These are phyloP conservation scores for Triops longicaudatus DNA, from an alignment of 1,140 invertebrate genomes.

Conservation along the genomic window DNA sequence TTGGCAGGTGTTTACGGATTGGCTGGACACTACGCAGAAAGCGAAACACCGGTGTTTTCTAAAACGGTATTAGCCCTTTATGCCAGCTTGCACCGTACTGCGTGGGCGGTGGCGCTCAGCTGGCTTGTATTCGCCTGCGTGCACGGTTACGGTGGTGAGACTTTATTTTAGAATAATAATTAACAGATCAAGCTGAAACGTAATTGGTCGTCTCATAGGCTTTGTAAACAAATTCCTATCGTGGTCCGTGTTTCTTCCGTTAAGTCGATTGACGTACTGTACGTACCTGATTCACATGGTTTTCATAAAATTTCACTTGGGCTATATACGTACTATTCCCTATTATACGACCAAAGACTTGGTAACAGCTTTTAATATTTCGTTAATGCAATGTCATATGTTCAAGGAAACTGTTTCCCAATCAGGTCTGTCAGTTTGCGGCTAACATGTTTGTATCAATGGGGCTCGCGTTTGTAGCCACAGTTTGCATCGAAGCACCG, in stretches of 20 bases:
- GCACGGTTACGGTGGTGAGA: constrained; percentile 40
- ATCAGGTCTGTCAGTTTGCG: too few relatives aligned
- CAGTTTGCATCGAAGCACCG: constrained; percentile 18
- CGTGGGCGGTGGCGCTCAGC: constrained; percentile 40
- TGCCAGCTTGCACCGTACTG: constrained; percentile 38
- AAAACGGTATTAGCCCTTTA: constrained; percentile 43
- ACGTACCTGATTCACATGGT: constrained; percentile 84
- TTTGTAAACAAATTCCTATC: constrained; percentile 63
- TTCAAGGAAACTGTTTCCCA: too few relatives aligned
- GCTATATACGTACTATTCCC: constrained; percentile 61
- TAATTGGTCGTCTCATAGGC: constrained; percentile 41
- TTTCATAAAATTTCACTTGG: constrained; percentile 62
- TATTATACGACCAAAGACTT: constrained; percentile 42
- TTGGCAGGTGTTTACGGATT: constrained; percentile 20
- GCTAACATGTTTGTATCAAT: neutral
- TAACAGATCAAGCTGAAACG: neutral
- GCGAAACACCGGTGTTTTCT: constrained; percentile 48
- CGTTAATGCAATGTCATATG: constrained; percentile 16
- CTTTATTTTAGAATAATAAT: neutral
- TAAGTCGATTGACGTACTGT: constrained; percentile 79
- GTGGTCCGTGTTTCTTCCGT: constrained; percentile 65
- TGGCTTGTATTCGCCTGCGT: constrained; percentile 47
- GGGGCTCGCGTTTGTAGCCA: constrained; percentile 20
- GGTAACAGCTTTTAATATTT: constrained; percentile 26
- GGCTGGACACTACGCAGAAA: neutral